Base-by-base conservation (phyloP, 2,797 vertebrate species). In the Macropus fuliginosus region DNA sequence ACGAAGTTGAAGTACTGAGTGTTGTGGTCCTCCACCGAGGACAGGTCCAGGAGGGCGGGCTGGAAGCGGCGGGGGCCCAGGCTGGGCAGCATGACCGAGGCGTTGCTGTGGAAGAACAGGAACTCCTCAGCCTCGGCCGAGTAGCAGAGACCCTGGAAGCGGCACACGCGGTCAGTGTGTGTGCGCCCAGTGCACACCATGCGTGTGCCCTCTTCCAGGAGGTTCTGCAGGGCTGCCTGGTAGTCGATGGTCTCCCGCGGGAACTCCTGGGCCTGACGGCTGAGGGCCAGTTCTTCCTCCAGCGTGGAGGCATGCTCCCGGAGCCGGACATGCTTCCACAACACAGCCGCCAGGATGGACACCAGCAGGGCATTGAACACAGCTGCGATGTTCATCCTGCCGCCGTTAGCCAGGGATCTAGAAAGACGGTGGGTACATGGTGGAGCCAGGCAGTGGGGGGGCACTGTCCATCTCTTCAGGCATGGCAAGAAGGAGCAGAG, bases 1-100 rank as follows among this genome's bases (percentile, higher is more conserved):
- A 99, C 98, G 40, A 99, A 99, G 98, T 99, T 99, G 98, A 99
- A 99, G 98, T 99, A 99, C 97, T 99, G 99, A 0, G 99, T 99
- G 97, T 99, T 99, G 98, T 99, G 99, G 98, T 99, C 99, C 95
- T 99, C 99, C 87, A 99, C 99, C 0, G 99, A 99, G 91, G 99
- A 99, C 96, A 99, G 98, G 98, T 99, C 99, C 0, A 99, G 98
- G 96, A 99, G 98, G 40, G 99, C 99, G 0, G 99, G 99, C 97
- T 99, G 99, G 98, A 99, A 99, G 89, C 99, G 99, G 34, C 99
- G 98, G 0, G 99, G 99, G 6, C 99, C 99, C 97, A 99, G 98
- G 98, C 99, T 99, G 93, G 99, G 99, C 96, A 99, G 98, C 99
- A 99, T 99, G 96, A 99, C 98, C 0, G 99, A 99, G 24, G 99